Base-by-base conservation (phyloP, 1,140 invertebrate genomes). In the Drosophila miranda region DNA sequence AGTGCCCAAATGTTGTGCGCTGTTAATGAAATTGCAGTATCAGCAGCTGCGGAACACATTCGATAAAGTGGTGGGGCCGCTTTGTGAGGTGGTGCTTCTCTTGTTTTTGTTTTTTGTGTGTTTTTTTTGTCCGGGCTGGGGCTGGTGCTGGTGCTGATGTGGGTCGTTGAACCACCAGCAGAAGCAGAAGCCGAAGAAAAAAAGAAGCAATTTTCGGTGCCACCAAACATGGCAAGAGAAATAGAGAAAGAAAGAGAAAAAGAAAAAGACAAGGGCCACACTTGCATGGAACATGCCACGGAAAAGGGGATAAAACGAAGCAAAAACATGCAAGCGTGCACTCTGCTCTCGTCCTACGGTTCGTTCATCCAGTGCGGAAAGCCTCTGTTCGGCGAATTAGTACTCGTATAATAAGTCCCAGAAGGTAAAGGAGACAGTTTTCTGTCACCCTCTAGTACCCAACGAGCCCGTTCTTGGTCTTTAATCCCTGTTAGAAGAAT, bases 141-240 rank as follows among this genome's bases (percentile, higher is more conserved):
- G 23, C 23, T 23, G 23, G 23, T 51, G 55, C 28, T 16, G 49
- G 70, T 73, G 19, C 19, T 19, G 19, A 19, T 50, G 55, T 38
- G 23, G 49, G 70, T 73, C 70, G 59, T 73, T 73, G 70, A 73
- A 73, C 70, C 57, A 23, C 7, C 46, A 30, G 56, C 50, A 55
- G 23, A 19, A 55, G 51, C 66, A 71, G 52, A 38, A 30, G 19
- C 2, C 19, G 19, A 19, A 19, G 19, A 19, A 19, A 26, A 4
- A 26, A 23, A 30, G 48, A 69, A 42, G 38, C 55, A 43, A 42
- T 48, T 26, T 30, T 23, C 16, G 13, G 26, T 34, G 67, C 53
- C 38, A 69, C 51, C 7, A 16, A 57, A 14, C 6, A 30, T 26
- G 26, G 26, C n/a, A 50, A 38, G 13, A n/a, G 26, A 21, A 42